Conservation (phyloP, 2,797 vertebrate species). For the Choloepus didactylus region DNA sequence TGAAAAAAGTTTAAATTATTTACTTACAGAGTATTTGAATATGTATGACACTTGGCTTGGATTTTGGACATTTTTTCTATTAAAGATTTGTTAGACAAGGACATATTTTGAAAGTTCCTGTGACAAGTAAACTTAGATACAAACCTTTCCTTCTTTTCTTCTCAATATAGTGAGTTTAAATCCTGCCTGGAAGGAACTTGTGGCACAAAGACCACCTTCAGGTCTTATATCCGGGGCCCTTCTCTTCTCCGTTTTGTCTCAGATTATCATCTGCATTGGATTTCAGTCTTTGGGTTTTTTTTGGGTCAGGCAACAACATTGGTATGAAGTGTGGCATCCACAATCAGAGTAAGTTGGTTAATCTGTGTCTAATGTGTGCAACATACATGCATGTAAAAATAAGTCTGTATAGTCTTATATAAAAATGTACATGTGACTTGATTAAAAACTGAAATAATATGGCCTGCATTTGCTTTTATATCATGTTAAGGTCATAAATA, state of each 20-base stretch:
- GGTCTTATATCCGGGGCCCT: conserved; percentile 97
- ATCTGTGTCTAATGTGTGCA: neutral
- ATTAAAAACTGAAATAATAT: conserved; percentile 19
- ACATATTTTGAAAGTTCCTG: conserved; percentile 49
- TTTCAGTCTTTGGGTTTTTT: conserved; percentile 95
- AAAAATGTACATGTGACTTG: neutral
- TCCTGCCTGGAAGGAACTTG: conserved; percentile 96
- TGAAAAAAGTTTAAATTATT: conserved; percentile 36
- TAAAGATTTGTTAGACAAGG: conserved; percentile 63
- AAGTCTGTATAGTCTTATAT: neutral
- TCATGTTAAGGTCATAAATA: neutral
- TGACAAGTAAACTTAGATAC: conserved; percentile 1
- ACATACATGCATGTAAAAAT: neutral
- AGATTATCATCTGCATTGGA: conserved; percentile 95
- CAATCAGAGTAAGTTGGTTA: conserved; percentile 92
- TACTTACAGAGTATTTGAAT: conserved; percentile 45
- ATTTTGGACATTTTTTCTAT: conserved; percentile 17
- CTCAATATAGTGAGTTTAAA: conserved; percentile 96
- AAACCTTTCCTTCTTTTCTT: conserved; percentile 52
- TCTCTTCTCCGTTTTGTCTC: conserved; percentile 96
- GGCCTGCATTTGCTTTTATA: neutral
- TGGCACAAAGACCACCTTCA: conserved; percentile 94
- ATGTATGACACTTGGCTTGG: neutral
- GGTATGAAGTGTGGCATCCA: conserved; percentile 92
- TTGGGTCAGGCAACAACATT: conserved; percentile 93